Evolutionary conservation across 2,113 vertebrate species (phyloP).

Genomic region (Odocoileus virginianus): DNA sequence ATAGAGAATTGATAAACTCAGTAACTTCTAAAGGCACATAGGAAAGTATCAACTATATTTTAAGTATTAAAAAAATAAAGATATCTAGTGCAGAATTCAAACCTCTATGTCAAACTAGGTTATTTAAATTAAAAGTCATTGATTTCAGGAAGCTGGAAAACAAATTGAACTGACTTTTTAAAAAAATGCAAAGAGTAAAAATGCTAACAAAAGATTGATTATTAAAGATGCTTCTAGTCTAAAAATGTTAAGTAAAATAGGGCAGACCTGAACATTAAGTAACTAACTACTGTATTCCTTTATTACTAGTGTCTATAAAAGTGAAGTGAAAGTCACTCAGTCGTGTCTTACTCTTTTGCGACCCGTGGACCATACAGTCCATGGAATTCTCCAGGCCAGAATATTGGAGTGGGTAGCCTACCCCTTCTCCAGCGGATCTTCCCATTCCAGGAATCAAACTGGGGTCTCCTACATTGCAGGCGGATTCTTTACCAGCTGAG

Average conservation of each 20-base stretch:
- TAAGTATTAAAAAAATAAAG: conserved; percentile 44
- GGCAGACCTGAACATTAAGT: conserved; percentile 31
- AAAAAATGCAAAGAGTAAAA: conserved; percentile 26
- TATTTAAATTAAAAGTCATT: conserved; percentile 44
- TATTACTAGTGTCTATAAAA: conserved; percentile 23
- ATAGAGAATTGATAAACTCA: conserved; percentile 43
- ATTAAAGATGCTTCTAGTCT: conserved; percentile 33
- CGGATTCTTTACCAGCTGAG: not conserved
- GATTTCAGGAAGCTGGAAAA: conserved; percentile 26
- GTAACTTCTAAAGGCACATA: conserved; percentile 75
- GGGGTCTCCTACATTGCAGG: not conserved
- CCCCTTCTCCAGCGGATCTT: not conserved
- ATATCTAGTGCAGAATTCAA: conserved; percentile 8
- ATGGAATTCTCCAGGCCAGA: not conserved
- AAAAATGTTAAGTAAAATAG: conserved; percentile 25
- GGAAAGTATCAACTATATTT: conserved; percentile 34
- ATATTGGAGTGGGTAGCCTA: not conserved
- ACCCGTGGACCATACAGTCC: not conserved
- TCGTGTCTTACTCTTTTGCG: not conserved
- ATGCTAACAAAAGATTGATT: conserved; percentile 5
- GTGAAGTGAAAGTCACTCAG: not conserved
- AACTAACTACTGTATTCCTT: not conserved
- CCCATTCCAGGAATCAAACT: not conserved
- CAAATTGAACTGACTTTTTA: not conserved
- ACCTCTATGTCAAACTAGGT: not conserved